phyloP scores from a whole-genome alignment of 2,797 vertebrate genomes.

The Graptemys geographica region DNA sequence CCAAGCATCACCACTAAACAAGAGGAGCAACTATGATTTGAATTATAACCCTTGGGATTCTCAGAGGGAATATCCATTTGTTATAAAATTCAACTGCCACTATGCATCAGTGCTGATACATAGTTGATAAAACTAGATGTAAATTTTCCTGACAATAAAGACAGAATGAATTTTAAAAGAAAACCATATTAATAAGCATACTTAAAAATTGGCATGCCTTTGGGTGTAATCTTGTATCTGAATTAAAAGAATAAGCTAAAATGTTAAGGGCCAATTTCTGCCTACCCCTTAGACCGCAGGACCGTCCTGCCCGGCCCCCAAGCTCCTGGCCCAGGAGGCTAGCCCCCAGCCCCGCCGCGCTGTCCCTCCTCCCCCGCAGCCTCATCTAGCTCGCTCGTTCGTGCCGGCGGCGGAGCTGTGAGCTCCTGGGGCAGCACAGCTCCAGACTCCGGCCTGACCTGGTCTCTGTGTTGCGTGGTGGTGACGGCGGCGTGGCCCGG shows the following conservation, averaged over 20 bases:
- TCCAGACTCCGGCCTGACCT: too few relatives aligned
- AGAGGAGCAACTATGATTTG: background rate
- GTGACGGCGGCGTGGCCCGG: too few relatives aligned
- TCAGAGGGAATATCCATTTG: background rate
- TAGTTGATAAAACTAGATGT: conserved; percentile 32
- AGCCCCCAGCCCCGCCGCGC: too few relatives aligned
- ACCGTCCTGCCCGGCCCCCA: too few relatives aligned
- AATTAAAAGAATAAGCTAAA: background rate
- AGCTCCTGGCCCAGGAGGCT: too few relatives aligned
- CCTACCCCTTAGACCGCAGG: background rate
- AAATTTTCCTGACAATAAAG: background rate
- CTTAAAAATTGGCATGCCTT: background rate
- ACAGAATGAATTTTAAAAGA: background rate
- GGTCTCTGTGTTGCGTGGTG: too few relatives aligned
- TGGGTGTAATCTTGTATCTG: background rate
- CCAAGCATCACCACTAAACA: background rate
- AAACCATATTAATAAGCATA: background rate
- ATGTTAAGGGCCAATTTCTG: background rate
- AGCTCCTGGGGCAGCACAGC: too few relatives aligned
- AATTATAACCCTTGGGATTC: background rate
- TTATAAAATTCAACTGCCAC: conserved; percentile 17
- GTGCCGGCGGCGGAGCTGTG: too few relatives aligned
- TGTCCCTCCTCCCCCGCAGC: too few relatives aligned
- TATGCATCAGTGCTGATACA: background rate
- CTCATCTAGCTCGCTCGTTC: too few relatives aligned